Evolutionary conservation across 2,888 invertebrate genomes (phyloP).

Genomic region (Nebria brevicollis): DNA sequence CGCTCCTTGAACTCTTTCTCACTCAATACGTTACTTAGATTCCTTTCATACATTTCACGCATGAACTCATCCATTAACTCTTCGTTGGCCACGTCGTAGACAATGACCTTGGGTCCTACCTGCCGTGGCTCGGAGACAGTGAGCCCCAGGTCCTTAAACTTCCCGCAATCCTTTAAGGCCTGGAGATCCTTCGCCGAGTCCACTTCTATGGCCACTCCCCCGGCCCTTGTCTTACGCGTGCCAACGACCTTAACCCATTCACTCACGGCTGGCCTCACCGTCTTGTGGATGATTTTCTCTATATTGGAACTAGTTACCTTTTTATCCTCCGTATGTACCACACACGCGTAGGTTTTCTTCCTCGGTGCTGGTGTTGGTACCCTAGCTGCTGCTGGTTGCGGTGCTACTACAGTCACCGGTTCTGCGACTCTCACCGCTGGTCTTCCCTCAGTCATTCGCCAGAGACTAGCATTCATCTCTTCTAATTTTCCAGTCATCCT

Average conservation of each 20-base stretch:
- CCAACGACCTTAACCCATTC: background rate
- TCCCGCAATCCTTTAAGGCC: background rate
- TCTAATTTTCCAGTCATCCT: no score
- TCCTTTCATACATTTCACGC: background rate
- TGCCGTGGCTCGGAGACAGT: background rate
- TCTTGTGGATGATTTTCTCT: no score
- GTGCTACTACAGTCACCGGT: no score
- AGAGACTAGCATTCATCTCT: no score
- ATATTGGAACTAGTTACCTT: no score
- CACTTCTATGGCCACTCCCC: background rate
- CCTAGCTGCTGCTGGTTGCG: no score
- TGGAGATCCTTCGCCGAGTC: background rate
- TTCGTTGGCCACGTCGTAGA: background rate
- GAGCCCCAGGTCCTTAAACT: background rate
- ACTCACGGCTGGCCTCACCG: background rate
- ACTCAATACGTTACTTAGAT: background rate
- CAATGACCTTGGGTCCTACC: background rate
- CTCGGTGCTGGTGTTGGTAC: no score
- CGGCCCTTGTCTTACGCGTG: background rate
- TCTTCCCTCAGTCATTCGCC: no score
- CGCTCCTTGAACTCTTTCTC: slow-evolving; percentile 10
- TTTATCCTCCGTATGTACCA: no score
- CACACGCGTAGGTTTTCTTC: no score
- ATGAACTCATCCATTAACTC: background rate
- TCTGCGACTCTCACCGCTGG: no score